A percentile compares a stretch with the other conserved stretches of the same genome.
These are phyloP conservation scores for Nannoperca obscura DNA, from an alignment of 2,797 vertebrate species.

Conservation along the genomic window DNA sequence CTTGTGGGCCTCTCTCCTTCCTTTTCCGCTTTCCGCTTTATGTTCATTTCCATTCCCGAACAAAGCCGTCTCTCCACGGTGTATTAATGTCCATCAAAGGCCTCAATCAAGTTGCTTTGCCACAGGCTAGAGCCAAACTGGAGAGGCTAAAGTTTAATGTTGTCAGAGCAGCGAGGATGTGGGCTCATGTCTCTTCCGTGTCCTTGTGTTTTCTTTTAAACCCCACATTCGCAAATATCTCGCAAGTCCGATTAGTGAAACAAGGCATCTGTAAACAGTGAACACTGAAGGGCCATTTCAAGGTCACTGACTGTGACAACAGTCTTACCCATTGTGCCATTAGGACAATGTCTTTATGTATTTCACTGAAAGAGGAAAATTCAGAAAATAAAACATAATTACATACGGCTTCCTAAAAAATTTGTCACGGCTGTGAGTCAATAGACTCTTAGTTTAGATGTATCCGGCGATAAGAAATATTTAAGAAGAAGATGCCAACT, in stretches of 20 bases:
- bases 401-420: slow-evolving; percentile 72
- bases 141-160: slow-evolving; percentile 74
- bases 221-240: slow-evolving; percentile 74
- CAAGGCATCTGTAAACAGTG: slow-evolving; percentile 57
- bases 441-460: slow-evolving; percentile 61
- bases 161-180: slow-evolving; percentile 74
- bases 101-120: slow-evolving; percentile 78
- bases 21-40: slow-evolving; percentile 77
- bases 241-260: slow-evolving; percentile 53
- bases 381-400: slow-evolving; percentile 74
- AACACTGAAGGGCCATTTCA: slow-evolving; percentile 53
- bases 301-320: slow-evolving; percentile 72
- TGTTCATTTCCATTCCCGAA: slow-evolving; percentile 76
- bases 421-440: slow-evolving; percentile 71
- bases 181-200: slow-evolving; percentile 70
- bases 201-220: slow-evolving; percentile 75
- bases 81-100: slow-evolving; percentile 84
- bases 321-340: slow-evolving; percentile 70
- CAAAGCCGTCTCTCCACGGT: slow-evolving; percentile 80
- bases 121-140: slow-evolving; percentile 77
- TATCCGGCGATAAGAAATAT: slow-evolving; percentile 63
- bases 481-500: slow-evolving; percentile 47
- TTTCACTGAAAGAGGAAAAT: slow-evolving; percentile 55
- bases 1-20: slow-evolving; percentile 76
- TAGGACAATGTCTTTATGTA: slow-evolving; percentile 67